phyloP scores from a whole-genome alignment of 2,888 invertebrate species.

The Microctonus aethiopoides region DNA sequence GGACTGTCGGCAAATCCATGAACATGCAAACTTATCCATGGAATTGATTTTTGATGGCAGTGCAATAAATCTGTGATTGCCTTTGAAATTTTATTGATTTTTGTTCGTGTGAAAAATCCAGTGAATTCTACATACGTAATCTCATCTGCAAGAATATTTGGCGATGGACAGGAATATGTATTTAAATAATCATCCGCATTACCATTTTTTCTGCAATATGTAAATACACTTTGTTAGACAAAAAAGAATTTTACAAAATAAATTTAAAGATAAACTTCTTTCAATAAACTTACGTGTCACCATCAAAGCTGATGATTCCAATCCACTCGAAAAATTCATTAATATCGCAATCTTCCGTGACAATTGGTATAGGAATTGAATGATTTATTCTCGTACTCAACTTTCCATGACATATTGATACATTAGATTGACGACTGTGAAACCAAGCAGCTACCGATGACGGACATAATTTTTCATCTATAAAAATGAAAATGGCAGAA shows the following conservation, averaged over 20 bases:
- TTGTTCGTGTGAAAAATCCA: conserved; percentile 68
- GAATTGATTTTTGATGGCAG: conserved; percentile 49
- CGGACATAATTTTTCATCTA: conserved; percentile 68
- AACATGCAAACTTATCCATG: conserved; percentile 70
- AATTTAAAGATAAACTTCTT: background rate
- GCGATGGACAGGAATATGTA: conserved; percentile 64
- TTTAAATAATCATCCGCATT: conserved; percentile 61
- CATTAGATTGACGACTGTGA: conserved; percentile 64
- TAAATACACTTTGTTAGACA: conserved; percentile 9
- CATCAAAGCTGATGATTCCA: conserved; percentile 68
- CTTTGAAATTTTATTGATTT: conserved; percentile 62
- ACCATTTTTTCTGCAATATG: conserved; percentile 49
- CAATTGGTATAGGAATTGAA: conserved; percentile 65
- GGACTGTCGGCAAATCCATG: conserved; percentile 72
- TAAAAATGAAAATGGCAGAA: conserved; percentile 30
- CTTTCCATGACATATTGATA: conserved; percentile 67
- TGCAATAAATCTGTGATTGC: conserved; percentile 55
- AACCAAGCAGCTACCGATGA: conserved; percentile 74
- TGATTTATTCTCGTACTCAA: conserved; percentile 59
- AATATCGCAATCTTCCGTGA: conserved; percentile 51
- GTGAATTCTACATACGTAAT: conserved; percentile 67
- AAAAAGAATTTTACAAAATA: no score
- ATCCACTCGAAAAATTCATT: conserved; percentile 71
- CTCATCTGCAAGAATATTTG: conserved; percentile 58
- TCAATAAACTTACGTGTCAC: conserved; percentile 60